These are phyloP conservation scores for Hedychridium roseum DNA, from an alignment of 2,888 invertebrate species.

Conservation along the genomic window DNA sequence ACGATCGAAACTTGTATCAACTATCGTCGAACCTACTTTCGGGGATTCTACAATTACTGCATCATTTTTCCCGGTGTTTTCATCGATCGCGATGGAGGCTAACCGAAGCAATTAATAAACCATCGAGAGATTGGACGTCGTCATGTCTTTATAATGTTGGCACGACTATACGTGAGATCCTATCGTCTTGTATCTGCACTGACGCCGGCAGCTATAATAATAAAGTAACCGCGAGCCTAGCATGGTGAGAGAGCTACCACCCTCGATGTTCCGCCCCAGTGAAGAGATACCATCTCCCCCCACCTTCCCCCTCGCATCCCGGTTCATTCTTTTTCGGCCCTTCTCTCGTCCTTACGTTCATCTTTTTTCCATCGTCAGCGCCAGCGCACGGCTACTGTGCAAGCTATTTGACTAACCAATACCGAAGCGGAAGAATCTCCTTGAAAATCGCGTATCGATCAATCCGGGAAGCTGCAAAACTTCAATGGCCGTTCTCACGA, in stretches of 20 bases:
- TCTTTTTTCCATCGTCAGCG: constrained; percentile 33
- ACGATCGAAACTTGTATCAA: too few relatives aligned
- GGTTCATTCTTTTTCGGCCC: constrained; percentile 10
- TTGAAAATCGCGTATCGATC: too few relatives aligned
- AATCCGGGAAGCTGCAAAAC: too few relatives aligned
- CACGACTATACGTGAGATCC: constrained; percentile 50
- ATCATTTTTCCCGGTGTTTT: too few relatives aligned
- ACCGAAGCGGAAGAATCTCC: too few relatives aligned
- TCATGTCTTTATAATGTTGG: constrained; percentile 54
- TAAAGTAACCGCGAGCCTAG: constrained; percentile 49
- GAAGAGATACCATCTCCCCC: constrained; percentile 49
- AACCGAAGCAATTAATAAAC: constrained; percentile 49
- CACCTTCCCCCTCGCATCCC: constrained; percentile 37
- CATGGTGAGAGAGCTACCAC: constrained; percentile 43
- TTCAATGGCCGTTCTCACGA: too few relatives aligned
- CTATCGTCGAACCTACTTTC: too few relatives aligned
- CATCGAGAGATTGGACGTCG: constrained; percentile 49
- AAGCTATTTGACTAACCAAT: background rate
- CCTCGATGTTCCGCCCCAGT: constrained; percentile 50
- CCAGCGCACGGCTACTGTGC: constrained; percentile 22
- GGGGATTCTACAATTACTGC: too few relatives aligned
- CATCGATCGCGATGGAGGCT: too few relatives aligned
- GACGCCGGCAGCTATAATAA: constrained; percentile 46
- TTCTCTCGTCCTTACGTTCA: constrained; percentile 13
- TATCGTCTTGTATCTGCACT: constrained; percentile 51